Base-by-base conservation (phyloP, 1,140 invertebrate species). In the Diorhabda carinulata region DNA sequence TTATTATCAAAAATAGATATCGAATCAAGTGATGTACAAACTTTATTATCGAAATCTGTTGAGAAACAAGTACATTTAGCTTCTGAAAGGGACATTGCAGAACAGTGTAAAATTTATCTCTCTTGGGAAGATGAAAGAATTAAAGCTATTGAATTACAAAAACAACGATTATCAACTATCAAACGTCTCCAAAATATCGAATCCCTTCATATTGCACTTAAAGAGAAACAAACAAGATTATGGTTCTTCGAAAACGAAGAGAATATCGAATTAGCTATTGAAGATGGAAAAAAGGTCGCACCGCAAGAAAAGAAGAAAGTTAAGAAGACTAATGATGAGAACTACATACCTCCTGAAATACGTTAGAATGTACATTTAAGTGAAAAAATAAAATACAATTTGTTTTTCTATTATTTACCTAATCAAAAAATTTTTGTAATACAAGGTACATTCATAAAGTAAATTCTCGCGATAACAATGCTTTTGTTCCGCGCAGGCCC, bases 211-310 rank as follows among this genome's bases (percentile, higher is more conserved):
- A 81, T 85, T 61, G 79, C 86, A 4, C 76, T 93, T 47, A 61
- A 83, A 57, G 73, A 82, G n/a, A 83, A 84, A 75, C 90, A 92
- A 76, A 85, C 87, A 74, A 83, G 88, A 67, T 81, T 93, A 44
- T 92, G 90, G 83, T 93, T 90, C 84, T 92, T 93, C 81, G 90
- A 92, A 61, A 79, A 78, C 69, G 86, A 92, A 78, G 88, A 92
- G 60, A 77, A 88, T 74, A 87, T 92, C 67, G 90, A 93, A 77
- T 79, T 93, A 8, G 73, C 86, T 79, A 91, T 92, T 74, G 88
- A 88, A 73, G 85, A 83, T 57, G 63, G 43, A 56, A 77, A 78
- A 86, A 81, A 72, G 75, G 2, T 81, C 78, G 61, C 83, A 85
- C 81, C 76, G 73, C 57, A 83, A 83, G 61, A 76, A 80, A 84